These are phyloP conservation scores for Sciurus carolinensis DNA, from an alignment of 2,797 vertebrate genomes.

Conservation along the genomic window DNA sequence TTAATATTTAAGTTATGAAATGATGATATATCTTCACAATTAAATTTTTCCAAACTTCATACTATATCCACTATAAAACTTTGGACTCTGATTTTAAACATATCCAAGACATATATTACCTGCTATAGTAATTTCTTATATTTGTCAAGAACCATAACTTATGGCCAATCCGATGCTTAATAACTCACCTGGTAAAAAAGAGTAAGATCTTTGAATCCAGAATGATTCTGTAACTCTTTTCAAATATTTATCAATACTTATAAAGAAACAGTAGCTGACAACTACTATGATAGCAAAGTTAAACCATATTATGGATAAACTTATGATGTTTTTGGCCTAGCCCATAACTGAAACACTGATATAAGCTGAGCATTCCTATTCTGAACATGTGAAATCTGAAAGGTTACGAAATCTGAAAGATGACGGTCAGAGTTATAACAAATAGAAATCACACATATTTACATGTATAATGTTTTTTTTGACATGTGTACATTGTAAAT, in stretches of 20 bases:
- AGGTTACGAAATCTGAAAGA: neutral
- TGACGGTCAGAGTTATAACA: neutral
- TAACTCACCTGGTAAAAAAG: neutral
- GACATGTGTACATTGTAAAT: neutral
- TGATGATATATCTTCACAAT: conserved; percentile 27
- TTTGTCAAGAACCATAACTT: neutral
- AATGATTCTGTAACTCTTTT: conserved; percentile 38
- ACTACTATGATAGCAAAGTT: conserved; percentile 15
- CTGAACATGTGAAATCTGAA: neutral
- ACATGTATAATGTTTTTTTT: neutral
- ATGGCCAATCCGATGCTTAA: neutral
- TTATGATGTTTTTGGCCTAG: neutral
- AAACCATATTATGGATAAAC: neutral
- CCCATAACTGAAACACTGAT: conserved; percentile 3
- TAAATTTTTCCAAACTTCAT: conserved; percentile 31
- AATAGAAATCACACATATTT: neutral
- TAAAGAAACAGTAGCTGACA: neutral
- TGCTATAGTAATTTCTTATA: neutral
- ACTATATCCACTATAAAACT: conserved; percentile 9
- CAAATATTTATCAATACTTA: conserved; percentile 18
- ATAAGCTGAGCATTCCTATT: neutral
- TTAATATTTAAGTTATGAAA: conserved; percentile 28
- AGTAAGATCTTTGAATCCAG: neutral
- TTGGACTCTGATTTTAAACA: conserved; percentile 31
- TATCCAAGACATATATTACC: neutral